Conservation (phyloP, 2,113 vertebrate species). For the Balaenoptera acutorostrata region DNA sequence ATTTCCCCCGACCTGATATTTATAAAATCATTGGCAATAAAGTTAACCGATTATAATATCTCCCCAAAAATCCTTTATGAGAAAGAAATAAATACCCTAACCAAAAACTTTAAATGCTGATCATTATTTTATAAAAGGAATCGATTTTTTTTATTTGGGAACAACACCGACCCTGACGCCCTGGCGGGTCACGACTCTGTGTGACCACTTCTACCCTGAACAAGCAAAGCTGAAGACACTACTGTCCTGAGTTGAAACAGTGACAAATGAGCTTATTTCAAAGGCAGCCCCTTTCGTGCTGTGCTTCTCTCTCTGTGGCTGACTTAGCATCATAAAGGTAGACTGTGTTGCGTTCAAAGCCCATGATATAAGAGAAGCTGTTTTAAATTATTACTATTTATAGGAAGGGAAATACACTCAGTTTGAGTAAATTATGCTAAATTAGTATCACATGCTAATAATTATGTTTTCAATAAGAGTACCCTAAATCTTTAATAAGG, state of each 20-base stretch:
- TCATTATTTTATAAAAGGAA: neutral
- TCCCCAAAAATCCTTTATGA: neutral
- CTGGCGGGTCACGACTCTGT: neutral
- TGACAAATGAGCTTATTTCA: neutral
- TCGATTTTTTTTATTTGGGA: neutral
- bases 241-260: neutral
- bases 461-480: constrained; percentile 79
- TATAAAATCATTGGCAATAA: neutral
- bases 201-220: neutral
- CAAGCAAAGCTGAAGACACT: neutral
- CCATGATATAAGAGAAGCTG: constrained; percentile 54
- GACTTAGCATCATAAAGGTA: neutral
- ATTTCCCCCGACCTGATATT: neutral
- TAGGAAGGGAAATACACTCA: constrained; percentile 69
- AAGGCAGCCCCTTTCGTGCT: neutral
- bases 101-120: neutral
- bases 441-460: constrained; percentile 76
- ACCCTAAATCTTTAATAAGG: constrained; percentile 72
- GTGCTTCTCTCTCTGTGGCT: neutral
- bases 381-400: constrained; percentile 74
- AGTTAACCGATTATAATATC: neutral
- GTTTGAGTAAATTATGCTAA: constrained; percentile 74
- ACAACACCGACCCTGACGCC: neutral
- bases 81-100: neutral
- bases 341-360: neutral